Base-by-base conservation (phyloP, 2,888 invertebrate genomes). In the Drosophila longiperda region DNA sequence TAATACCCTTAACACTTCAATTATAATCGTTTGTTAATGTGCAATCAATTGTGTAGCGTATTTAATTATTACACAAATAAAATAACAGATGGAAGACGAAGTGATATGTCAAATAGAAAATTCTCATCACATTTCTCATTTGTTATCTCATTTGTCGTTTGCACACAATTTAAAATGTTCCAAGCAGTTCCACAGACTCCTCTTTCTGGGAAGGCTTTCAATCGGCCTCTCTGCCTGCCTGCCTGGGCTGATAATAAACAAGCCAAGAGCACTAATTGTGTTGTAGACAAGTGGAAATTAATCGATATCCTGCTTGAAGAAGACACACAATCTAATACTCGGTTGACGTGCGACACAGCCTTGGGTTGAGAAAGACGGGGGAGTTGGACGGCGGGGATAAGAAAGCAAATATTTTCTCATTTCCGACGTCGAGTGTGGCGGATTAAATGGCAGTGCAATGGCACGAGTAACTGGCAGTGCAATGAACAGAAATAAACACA, bases 211-310 rank as follows among this genome's bases (percentile, higher is more conserved):
- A 38, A 29, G 42, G 62, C 42, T 38, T n/a, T 36, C n/a, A 50
- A 38, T 33, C 55, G 58, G 38, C 55, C 52, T 50, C 52, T 62
- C 50, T 42, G 69, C 48, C 62, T 54, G 65, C 9, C 11, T 40
- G 48, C 54, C 20, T 52, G 64, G 50, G 65, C 69, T 73, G 74
- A 71, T 82, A 82, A 76, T 80, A 89, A 86, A 89, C 82, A 78
- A 82, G 75, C 75, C 71, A 55, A 79, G 76, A 68, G 81, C 75
- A 88, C 89, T 88, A 87, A 87, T 87, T 90, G 83, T 82, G 82
- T 77, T 74, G 77, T 80, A 83, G 84, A 83, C 82, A 78, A 83
- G 77, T 83, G 90, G 89, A 87, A 87, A 87, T 90, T 73, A 87
- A 90, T 90, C 87, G 87, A 87, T 87, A 87, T 87, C 87, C 90